These are phyloP conservation scores for Palaemon carinicauda DNA, from an alignment of 1,140 invertebrate genomes.

Conservation along the genomic window DNA sequence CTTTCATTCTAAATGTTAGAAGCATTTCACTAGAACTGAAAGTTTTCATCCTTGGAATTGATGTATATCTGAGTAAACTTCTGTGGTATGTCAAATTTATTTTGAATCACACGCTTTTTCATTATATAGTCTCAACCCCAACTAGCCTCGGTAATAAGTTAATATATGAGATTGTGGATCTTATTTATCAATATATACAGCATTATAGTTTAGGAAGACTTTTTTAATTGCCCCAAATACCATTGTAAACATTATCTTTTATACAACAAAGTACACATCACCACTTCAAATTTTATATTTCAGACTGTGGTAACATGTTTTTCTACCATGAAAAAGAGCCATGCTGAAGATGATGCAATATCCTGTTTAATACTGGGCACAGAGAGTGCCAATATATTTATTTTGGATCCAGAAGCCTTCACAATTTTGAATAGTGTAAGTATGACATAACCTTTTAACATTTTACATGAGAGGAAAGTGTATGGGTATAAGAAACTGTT, in stretches of 20 bases:
- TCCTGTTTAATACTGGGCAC: conserved; percentile 88
- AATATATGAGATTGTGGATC: neutral
- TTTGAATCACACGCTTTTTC: too few relatives aligned
- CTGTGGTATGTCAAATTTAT: too few relatives aligned
- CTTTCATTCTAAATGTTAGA: too few relatives aligned
- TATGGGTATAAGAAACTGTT: too few relatives aligned
- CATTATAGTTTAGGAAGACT: too few relatives aligned
- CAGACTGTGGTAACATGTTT: conserved; percentile 81
- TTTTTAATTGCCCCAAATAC: neutral
- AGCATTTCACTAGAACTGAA: too few relatives aligned
- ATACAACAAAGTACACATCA: too few relatives aligned
- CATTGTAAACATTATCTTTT: neutral
- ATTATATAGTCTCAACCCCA: too few relatives aligned
- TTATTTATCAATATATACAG: neutral
- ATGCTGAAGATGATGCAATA: conserved; percentile 78
- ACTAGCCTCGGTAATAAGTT: neutral
- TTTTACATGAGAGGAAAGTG: too few relatives aligned
- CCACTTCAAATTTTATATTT: neutral
- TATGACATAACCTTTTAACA: neutral
- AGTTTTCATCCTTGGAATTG: too few relatives aligned
- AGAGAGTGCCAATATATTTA: conserved; percentile 82
- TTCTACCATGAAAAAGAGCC: conserved; percentile 77
- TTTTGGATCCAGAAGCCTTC: conserved; percentile 89
- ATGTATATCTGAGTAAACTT: too few relatives aligned
- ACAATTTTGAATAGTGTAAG: conserved; percentile 72